Evolutionary conservation across 2,113 vertebrate genomes (phyloP).

Genomic region (Chaetorhynchus papuensis): DNA sequence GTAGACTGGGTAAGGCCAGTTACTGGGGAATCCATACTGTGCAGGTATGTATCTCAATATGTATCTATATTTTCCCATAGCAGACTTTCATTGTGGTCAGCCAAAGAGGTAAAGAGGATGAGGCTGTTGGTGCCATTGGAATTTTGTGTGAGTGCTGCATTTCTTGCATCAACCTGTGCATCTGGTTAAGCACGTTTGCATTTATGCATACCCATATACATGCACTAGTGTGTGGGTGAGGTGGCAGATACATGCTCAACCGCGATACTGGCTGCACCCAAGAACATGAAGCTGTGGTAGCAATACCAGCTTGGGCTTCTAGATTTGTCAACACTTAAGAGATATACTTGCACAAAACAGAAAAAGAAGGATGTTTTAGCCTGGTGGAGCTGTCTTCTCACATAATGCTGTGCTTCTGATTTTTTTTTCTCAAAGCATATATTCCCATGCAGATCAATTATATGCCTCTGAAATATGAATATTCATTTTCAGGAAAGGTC

Average conservation of each 20-base stretch:
- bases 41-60: rapidly evolving
- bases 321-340: neutral
- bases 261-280: neutral
- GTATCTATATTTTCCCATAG: neutral
- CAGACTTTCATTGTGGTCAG: neutral
- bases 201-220: too few species aligned
- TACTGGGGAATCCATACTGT: neutral
- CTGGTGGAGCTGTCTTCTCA: neutral
- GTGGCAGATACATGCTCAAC: neutral
- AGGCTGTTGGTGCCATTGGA: neutral
- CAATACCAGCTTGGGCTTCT: neutral
- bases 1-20: neutral
- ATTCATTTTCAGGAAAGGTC: neutral
- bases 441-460: neutral
- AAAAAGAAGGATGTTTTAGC: neutral
- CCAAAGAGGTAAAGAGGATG: neutral
- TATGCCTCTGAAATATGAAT: neutral
- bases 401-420: neutral
- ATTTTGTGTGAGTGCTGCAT: neutral
- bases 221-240: neutral
- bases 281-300: neutral
- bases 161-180: neutral
- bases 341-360: neutral
- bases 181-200: neutral
- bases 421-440: neutral